Base-by-base conservation (phyloP, 2,888 invertebrate species). In the Villa cingulata region DNA sequence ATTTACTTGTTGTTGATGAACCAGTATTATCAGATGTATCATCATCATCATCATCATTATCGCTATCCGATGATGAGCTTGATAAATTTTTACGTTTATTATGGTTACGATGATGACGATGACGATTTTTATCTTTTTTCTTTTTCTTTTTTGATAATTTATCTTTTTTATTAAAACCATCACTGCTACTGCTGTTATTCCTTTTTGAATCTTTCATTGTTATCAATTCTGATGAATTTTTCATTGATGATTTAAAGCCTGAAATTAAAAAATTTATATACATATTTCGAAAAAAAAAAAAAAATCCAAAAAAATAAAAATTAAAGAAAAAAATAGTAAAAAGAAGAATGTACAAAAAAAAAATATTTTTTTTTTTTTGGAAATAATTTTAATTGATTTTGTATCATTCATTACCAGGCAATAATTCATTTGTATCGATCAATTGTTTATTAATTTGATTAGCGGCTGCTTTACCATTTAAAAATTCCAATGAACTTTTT, bases 401-500 rank as follows among this genome's bases (percentile, higher is more conserved):
- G n/a, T n/a, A n/a, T n/a, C n/a, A n/a, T n/a, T n/a, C n/a, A n/a
- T n/a, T 36, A 47, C 78, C 77, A 7, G 81, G 80, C 15, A 78
- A 60, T 27, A 80, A 62, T 59, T 80, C 79, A 9, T 74, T 72
- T 0, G 79, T 78, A 59, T 80, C 80, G 52, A 80, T 78, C 54
- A 81, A 62, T 53, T 78, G 78, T 55, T 79, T 79, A 0, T 68
- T 60, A 1, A 70, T 64, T 10, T 41, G 46, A 32, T 56, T 58
- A 1, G 59, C 58, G n/a, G n/a, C n/a, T 23, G 72, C 71, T 61
- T 86, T 86, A 47, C 80, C 78, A 61, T 85, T 86, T 51, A 89
- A 72, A 57, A 83, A 86, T 57, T 87, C 86, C 53, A 89, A 71
- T 1, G 86, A 87, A 59, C 84, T 83, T 58, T 84, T 81, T 0